Evolutionary conservation across 64 coral and sea anemone genomes (phyloP), one percentile per base, ranked within the genome.

Genomic region (Pocillopora verrucosa): DNA sequence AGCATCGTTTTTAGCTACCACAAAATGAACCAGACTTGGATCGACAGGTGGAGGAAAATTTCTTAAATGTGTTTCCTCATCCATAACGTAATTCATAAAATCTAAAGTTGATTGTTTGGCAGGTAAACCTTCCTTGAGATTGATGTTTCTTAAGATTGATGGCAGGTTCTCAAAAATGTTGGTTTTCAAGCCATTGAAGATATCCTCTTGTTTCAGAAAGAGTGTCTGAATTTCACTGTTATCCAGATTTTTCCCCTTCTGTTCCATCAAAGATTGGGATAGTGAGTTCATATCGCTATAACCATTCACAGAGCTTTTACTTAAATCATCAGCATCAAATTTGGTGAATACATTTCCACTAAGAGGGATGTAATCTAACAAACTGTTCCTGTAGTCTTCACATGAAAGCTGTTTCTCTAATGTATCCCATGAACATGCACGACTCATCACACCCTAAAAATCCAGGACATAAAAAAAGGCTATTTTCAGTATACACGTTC

Each of bases 71-170:
- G 95, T 97, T 25, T 78, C 92, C 60, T 90, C 87, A 75, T 97
- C 95, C 95, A 97, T 97, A 4, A 91, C 78, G 37, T 88, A 89
- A 70, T 97, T 97, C 95, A 97, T 97, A 74, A 97, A 97, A 86
- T 91, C 74, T 24, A 93, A 51, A 73, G 95, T 90, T 72, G 90
- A 75, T 87, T 88, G 58, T 79, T 75, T 80, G 13, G 38, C 81
- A 84, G 45, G 56, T 15, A 25, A 25, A 59, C 26, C 36, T 35
- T 79, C 58, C 16, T 12, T 63, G 9, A 22, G 16, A 34, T 90
- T 87, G 20, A 85, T 87, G 1, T 36, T 97, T 73, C 68, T 82
- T 58, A 93, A 62, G 17, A 79, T 16, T 56, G 80, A 76, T 17
- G 92, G 95, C 19, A 97, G 58, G 64, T 93, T 73, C 61, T 97